phyloP scores from a whole-genome alignment of 2,888 invertebrate genomes.

The Tachystola acroxantha region DNA sequence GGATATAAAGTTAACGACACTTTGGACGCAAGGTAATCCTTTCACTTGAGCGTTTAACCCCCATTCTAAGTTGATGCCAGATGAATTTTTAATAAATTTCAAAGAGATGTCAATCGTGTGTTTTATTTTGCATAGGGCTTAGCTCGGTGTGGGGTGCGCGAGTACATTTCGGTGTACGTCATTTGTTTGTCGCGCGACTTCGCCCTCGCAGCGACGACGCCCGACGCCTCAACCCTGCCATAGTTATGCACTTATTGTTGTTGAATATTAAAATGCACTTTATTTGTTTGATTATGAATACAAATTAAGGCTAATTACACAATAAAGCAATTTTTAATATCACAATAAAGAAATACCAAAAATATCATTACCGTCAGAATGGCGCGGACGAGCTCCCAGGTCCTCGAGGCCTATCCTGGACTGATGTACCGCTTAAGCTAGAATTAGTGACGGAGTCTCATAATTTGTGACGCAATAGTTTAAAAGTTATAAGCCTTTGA shows the following conservation, averaged over 20 bases:
- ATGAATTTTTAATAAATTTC: slow-evolving; percentile 77
- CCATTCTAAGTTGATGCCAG: slow-evolving; percentile 65
- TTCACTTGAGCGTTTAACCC: slow-evolving; percentile 71
- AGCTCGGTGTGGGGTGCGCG: slow-evolving; percentile 56
- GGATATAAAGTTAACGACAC: slow-evolving; percentile 30
- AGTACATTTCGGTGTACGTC: slow-evolving; percentile 76
- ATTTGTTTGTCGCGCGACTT: slow-evolving; percentile 63
- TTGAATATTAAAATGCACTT: slow-evolving; percentile 67
- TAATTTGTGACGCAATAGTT: no score
- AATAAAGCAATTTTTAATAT: no score
- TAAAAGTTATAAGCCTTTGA: no score
- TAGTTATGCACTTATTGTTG: slow-evolving; percentile 58
- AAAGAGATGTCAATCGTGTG: slow-evolving; percentile 75
- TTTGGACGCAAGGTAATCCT: slow-evolving; percentile 53
- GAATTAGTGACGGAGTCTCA: no score
- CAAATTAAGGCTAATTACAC: no score
- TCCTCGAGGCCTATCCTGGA: no score
- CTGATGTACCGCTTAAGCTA: no score
- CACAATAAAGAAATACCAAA: no score
- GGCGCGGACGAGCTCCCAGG: no score
- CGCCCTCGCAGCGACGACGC: slow-evolving; percentile 24
- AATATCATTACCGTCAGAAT: no score
- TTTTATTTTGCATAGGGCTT: slow-evolving; percentile 78
- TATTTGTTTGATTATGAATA: slow-evolving; percentile 43
- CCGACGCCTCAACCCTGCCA: slow-evolving; percentile 16